Base-by-base conservation (phyloP, 2,888 invertebrate genomes). In the Brachylomia viminalis region DNA sequence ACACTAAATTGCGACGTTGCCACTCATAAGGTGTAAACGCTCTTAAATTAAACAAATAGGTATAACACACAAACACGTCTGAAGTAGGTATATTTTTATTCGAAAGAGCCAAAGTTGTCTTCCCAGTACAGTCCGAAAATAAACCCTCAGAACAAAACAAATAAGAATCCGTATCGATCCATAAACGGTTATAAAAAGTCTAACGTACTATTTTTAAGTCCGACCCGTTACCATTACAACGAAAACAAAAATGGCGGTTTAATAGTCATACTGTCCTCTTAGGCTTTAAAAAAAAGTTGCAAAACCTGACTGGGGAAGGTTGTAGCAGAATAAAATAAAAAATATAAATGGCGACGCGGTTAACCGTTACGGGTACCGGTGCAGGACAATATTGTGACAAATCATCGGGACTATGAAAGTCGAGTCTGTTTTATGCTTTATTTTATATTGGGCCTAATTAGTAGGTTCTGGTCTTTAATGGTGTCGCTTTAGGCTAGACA, bases 281-380 rank as follows among this genome's bases (percentile, higher is more conserved):
- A 89, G 81, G 75, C 82, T 86, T 86, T 33, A 79, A 89, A 91
- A 88, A 89, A 89, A 88, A 79, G 87, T 86, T 83, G 81, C 84
- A 47, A 84, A 87, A 88, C 89, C 87, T 87, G 87, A 85, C 81
- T 79, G 79, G 77, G 85, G 82, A 80, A 82, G 86, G 27, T 88
- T 87, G 88, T 86, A 91, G 91, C 91, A 91, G 90, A 88, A 88
- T 90, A 93, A 92, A 92, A 71, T 88, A 91, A 89, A 92, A 83
- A 87, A 92, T 90, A 91, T 88, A 89, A 90, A 89, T 88, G 76
- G 82, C 82, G 79, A 86, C 82, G 75, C 81, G 68, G 72, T 67
- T 84, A 88, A 93, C 96, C 95, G 96, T 95, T 96, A 94, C 73
- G 65, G 69, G 72, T 90, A 90, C 89, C 90, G 90, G 86, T 88